Evolutionary conservation across 1,140 invertebrate species (phyloP).

Genomic region (Harlomillsia oculata): DNA sequence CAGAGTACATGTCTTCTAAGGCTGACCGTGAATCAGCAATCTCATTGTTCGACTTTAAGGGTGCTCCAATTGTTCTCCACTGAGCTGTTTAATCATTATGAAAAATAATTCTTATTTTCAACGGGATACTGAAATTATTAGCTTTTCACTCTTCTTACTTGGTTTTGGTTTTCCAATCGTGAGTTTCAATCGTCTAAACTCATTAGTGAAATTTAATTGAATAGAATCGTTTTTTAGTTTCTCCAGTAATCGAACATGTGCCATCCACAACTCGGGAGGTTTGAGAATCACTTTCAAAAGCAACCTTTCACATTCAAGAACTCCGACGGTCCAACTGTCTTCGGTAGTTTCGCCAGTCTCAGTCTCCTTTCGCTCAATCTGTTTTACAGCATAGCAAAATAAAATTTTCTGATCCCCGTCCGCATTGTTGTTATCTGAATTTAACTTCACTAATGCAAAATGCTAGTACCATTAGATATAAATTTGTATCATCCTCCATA

Average conservation of each 20-base stretch:
- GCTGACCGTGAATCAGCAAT: not conserved
- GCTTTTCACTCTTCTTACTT: not conserved
- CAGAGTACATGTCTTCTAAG: slow-evolving; percentile 7
- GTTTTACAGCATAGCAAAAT: too few species aligned
- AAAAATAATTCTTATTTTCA: too few species aligned
- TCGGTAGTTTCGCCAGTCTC: too few species aligned
- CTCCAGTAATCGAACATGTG: slow-evolving; percentile 6
- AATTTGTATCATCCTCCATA: too few species aligned
- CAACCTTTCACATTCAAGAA: not conserved
- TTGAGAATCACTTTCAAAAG: slow-evolving; percentile 1
- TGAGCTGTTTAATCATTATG: too few species aligned
- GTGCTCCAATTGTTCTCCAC: slow-evolving; percentile 9
- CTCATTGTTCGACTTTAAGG: not conserved
- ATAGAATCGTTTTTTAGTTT: slow-evolving; percentile 5
- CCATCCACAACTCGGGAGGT: slow-evolving; percentile 17
- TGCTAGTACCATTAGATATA: too few species aligned
- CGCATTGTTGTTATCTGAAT: too few species aligned
- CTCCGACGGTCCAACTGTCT: slow-evolving; percentile 9
- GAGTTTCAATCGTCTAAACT: slow-evolving; percentile 9
- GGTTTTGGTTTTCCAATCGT: slow-evolving; percentile 5
- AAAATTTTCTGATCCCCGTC: too few species aligned
- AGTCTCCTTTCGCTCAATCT: too few species aligned
- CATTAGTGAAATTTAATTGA: slow-evolving; percentile 9
- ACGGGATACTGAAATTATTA: too few species aligned
- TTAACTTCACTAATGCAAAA: too few species aligned